A percentile compares a stretch with the other conserved stretches of the same genome.
phyloP scores from a whole-genome alignment of 2,797 vertebrate species.

The Phrynocephalus guinanensis region DNA sequence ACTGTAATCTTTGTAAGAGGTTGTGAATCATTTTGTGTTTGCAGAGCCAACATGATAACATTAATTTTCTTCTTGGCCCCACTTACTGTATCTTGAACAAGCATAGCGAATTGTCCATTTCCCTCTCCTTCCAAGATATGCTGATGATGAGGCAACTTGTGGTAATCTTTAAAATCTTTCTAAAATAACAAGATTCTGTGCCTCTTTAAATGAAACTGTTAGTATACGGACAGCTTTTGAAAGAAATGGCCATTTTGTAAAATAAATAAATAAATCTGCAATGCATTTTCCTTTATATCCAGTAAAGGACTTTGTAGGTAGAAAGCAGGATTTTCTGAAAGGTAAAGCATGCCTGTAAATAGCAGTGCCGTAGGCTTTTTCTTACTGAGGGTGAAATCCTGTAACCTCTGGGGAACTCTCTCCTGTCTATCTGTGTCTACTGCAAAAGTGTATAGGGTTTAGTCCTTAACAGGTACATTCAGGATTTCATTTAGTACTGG shows the following conservation, averaged over 20 bases:
- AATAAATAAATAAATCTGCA: not conserved
- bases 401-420: no score
- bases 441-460: not conserved
- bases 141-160: not conserved
- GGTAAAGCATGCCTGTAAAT: not conserved
- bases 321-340: not conserved
- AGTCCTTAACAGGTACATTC: not conserved
- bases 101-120: not conserved
- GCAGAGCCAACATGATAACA: not conserved
- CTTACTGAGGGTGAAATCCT: not conserved
- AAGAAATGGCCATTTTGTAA: not conserved
- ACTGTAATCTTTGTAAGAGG: conserved; percentile 27
- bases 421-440: no score
- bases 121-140: not conserved
- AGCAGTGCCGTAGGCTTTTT: not conserved
- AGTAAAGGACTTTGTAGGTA: not conserved
- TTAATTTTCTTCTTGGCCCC: conserved; percentile 10
- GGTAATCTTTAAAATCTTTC: conserved; percentile 19
- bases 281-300: not conserved
- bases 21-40: conserved; percentile 27
- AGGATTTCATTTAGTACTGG: not conserved
- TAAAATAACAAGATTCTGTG: conserved; percentile 8
- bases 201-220: not conserved
- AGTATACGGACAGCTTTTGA: not conserved
- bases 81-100: conserved; percentile 32